These are phyloP conservation scores for Cuculus canorus DNA, from an alignment of 2,797 vertebrate genomes.

Conservation along the genomic window DNA sequence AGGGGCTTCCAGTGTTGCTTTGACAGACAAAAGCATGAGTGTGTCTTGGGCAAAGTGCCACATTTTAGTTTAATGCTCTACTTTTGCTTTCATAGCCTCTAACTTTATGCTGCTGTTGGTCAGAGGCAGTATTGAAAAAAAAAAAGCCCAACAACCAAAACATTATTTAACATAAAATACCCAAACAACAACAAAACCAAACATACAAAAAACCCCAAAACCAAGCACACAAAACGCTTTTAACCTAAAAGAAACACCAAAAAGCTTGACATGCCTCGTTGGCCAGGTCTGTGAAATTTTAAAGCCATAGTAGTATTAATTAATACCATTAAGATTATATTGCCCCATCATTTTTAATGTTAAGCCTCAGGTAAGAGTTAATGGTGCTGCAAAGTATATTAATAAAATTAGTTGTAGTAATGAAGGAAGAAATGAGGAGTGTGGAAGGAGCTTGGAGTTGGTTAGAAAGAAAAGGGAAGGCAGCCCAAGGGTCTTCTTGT, in stretches of 20 bases:
- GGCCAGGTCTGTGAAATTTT: constrained; percentile 41
- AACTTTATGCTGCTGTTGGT: not conserved
- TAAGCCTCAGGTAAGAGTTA: constrained; percentile 78
- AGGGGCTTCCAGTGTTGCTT: not conserved
- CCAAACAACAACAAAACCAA: too few relatives aligned
- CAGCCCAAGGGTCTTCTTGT: not conserved
- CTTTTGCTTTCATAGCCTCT: not conserved
- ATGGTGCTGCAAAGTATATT: constrained; percentile 79
- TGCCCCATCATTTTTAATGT: constrained; percentile 74
- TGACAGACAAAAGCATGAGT: not conserved
- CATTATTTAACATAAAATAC: not conserved
- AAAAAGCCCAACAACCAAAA: too few relatives aligned
- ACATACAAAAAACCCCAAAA: not conserved
- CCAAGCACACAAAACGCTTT: not conserved
- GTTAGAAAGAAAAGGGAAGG: constrained; percentile 36
- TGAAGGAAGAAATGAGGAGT: constrained; percentile 67
- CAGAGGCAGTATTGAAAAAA: not conserved
- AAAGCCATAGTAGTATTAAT: constrained; percentile 45
- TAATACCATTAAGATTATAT: constrained; percentile 74
- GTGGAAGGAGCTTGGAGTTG: constrained; percentile 35
- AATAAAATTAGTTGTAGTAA: constrained; percentile 78
- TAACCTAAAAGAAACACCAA: not conserved
- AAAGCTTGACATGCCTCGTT: not conserved
- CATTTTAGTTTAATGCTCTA: not conserved
- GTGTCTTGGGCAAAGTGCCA: not conserved